Evolutionary conservation across 2,888 invertebrate species (phyloP), one percentile per base, ranked within the genome.

Genomic region (Pristionchus mayeri): DNA sequence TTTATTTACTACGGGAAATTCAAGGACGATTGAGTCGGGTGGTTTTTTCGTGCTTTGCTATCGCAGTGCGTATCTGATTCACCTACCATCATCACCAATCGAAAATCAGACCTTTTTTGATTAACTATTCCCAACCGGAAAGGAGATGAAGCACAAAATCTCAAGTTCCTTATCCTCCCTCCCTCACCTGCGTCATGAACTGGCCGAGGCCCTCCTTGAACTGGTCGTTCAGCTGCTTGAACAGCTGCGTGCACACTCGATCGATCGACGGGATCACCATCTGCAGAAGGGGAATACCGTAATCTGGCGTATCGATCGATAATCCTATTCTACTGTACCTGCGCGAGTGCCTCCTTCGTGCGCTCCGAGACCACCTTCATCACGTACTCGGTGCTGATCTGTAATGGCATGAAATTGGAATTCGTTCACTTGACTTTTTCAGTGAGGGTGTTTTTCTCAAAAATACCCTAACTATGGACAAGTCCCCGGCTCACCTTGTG

Each of bases 221-320:
- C 27, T 96, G 95, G 81, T 96, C 96, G 93, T 97, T 97, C 85
- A 98, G 95, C 93, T 98, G 97, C 75, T 95, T 95, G 93, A 97
- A 97, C 95, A 98, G 96, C 48, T 87, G 86, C 34, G 86, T 85
- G 84, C 91, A 91, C 27, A 86, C 85, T n/a, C 88, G 81, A 78
- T 89, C 89, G 48, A 91, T 86, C 6, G 90, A 76, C n/a, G 91
- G 91, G n/a, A 89, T 85, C 3, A 91, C 84, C 50, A 87, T 84
- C 80, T 80, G 71, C 21, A n/a, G n/a, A 71, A 40, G 4, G 34
- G 34, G 34, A 34, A 63, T 57, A 24, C 54, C 7, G 54, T 57
- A 57, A 30, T 63, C 63, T 30, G 30, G 37, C 57, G 27, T 27
- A 24, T 48, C 40, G 16, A 18, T 44, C 44, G 44, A 44, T 44